Base-by-base conservation (phyloP, 2,888 invertebrate species). In the Gastrophysa polygoni region DNA sequence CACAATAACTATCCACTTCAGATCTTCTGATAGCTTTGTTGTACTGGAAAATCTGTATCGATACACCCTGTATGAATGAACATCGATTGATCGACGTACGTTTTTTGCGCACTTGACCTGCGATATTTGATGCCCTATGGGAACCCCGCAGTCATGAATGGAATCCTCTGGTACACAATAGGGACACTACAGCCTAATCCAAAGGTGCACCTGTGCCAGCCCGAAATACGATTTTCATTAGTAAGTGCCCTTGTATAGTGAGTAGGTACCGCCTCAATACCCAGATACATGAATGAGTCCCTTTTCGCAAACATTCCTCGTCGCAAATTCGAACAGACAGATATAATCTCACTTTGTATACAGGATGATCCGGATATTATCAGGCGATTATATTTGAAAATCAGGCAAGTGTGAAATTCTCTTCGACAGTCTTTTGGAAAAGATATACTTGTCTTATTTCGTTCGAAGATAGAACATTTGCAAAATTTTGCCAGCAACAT, bases 101-200 rank as follows among this genome's bases (percentile, higher is more conserved):
- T 54, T 54, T 43, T 54, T 43, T 24, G 20, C 52, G 38, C 38
- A 54, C 54, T 54, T 54, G 54, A 54, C 54, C 54, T 43, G 43
- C n/a, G 54, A 54, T 43, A 54, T 54, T 28, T 28, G 38, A 54
- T 54, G 38, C 43, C 54, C 28, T 43, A 54, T 54, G 54, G 54
- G 54, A 54, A 54, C 38, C 54, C 43, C 28, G 43, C 11, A 20
- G 38, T 43, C 43, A 24, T 54, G 43, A 54, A 43, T 54, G 54
- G 24, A 54, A 54, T 43, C 1, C 34, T 14, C 38, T 24, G 24
- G 14, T 14, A 24, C 43, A 43, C 24, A 54, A 43, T 16, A 11
- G 29, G 43, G 43, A 43, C 38, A 24, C 43, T n/a, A n/a, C n/a
- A 20, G 14, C 38, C n/a, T 54, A 54, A 54, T 54, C 54, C 54